Evolutionary conservation across 2,888 invertebrate genomes (phyloP).

Genomic region (Xestobium rufovillosum): DNA sequence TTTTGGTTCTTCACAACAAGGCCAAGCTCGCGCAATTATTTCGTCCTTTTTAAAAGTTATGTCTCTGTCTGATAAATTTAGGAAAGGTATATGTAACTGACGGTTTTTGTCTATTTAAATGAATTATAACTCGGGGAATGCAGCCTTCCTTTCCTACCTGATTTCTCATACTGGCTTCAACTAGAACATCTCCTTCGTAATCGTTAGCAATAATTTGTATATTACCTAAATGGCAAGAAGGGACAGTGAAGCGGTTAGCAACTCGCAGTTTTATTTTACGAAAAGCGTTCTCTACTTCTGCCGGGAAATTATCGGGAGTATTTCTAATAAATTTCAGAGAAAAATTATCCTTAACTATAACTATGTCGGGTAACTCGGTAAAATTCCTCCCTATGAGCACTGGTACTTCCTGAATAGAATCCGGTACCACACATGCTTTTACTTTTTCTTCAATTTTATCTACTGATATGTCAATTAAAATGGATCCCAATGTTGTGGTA

Average conservation of each 20-base stretch:
- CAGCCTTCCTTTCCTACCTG: slow-evolving; percentile 13
- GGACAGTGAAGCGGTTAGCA: slow-evolving; percentile 6
- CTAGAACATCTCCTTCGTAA: slow-evolving; percentile 17
- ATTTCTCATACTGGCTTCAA: slow-evolving; percentile 15
- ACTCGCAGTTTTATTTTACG: not conserved
- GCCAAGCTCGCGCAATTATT: no score
- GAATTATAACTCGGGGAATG: slow-evolving; percentile 11
- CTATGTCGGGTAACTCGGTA: slow-evolving; percentile 19
- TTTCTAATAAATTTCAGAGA: no score
- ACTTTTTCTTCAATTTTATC: slow-evolving; percentile 17
- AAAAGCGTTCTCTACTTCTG: not conserved
- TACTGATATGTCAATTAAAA: slow-evolving; percentile 13
- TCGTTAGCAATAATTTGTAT: slow-evolving; percentile 13
- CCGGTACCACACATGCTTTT: slow-evolving; percentile 19
- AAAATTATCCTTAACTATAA: slow-evolving; percentile 19
- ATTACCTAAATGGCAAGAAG: slow-evolving; percentile 15
- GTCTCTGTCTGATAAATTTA: no score
- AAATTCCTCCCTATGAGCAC: slow-evolving; percentile 21
- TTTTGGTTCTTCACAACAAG: no score
- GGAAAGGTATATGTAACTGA: no score
- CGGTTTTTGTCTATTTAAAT: no score
- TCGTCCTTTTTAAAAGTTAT: no score
- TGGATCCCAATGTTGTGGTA: slow-evolving; percentile 16
- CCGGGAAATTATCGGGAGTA: not conserved
- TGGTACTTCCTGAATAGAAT: slow-evolving; percentile 18